Evolutionary conservation across 2,797 vertebrate species (phyloP).

Genomic region (Enteromius viviparus): DNA sequence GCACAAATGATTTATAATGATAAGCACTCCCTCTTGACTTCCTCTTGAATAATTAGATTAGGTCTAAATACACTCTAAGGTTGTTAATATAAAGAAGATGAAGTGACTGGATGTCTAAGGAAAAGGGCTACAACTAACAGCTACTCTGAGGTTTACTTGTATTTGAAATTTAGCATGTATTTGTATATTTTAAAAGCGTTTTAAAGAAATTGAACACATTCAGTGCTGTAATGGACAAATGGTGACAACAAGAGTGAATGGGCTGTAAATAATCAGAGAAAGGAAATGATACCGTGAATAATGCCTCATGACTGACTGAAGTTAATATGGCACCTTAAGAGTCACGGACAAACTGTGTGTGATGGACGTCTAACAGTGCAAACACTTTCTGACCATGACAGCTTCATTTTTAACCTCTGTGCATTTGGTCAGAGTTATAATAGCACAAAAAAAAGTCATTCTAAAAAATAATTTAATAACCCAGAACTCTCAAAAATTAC

Average conservation of each 20-base stretch:
- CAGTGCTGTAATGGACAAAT: background rate
- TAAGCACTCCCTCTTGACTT: no score
- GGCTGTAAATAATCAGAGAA: background rate
- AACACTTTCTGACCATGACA: constrained; percentile 51
- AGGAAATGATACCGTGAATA: background rate
- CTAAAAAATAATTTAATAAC: constrained; percentile 45
- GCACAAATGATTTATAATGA: no score
- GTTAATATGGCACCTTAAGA: background rate
- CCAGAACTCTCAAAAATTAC: constrained; percentile 54
- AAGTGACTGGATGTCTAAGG: no score
- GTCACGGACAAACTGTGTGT: background rate
- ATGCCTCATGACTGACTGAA: background rate
- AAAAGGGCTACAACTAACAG: no score
- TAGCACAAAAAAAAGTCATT: background rate
- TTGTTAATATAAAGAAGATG: no score
- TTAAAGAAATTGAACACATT: background rate
- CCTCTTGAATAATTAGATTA: no score
- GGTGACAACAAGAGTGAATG: background rate
- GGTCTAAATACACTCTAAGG: no score
- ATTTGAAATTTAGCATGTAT: background rate
- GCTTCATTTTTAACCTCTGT: constrained; percentile 1
- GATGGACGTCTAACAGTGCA: constrained; percentile 45
- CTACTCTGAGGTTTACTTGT: no score
- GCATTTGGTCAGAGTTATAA: background rate
- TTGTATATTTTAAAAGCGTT: background rate